A percentile compares a stretch with the other conserved stretches of the same genome.
Conservation (phyloP, 2,797 vertebrate genomes). For the Cuculus canorus region DNA sequence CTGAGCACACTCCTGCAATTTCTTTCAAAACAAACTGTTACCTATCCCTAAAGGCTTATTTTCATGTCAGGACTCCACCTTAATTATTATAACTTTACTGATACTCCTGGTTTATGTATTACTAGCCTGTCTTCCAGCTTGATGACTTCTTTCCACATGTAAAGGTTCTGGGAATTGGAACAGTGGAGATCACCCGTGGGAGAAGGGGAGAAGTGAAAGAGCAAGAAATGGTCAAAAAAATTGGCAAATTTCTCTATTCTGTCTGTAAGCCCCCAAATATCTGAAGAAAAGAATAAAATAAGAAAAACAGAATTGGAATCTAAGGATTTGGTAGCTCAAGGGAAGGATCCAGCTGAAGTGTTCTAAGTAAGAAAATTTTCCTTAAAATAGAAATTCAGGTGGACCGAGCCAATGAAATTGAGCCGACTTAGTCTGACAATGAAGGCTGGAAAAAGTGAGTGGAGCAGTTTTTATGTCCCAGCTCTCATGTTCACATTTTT, state of each 20-base stretch:
- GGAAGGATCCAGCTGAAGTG: background rate
- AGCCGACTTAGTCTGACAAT: background rate
- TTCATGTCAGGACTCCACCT: background rate
- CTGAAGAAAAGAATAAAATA: background rate
- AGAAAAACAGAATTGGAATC: background rate
- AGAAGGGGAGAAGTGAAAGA: background rate
- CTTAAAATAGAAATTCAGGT: background rate
- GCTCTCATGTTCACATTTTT: background rate
- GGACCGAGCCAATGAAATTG: background rate
- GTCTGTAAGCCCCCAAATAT: background rate
- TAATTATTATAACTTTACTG: slow-evolving; percentile 15
- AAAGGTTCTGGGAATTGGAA: background rate
- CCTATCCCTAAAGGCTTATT: background rate
- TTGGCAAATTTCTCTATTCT: background rate
- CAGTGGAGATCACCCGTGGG: fast-evolving
- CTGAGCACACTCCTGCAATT: background rate
- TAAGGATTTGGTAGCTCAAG: background rate
- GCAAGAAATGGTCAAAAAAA: background rate
- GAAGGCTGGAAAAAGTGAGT: background rate
- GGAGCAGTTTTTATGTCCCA: background rate
- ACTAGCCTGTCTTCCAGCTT: background rate
- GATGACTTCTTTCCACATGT: background rate
- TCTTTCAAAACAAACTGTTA: slow-evolving; percentile 35
- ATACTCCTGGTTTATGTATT: background rate
- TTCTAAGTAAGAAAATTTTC: background rate